These are phyloP conservation scores for Rhyacophila evoluta DNA, from an alignment of 2,888 invertebrate genomes.

Conservation along the genomic window DNA sequence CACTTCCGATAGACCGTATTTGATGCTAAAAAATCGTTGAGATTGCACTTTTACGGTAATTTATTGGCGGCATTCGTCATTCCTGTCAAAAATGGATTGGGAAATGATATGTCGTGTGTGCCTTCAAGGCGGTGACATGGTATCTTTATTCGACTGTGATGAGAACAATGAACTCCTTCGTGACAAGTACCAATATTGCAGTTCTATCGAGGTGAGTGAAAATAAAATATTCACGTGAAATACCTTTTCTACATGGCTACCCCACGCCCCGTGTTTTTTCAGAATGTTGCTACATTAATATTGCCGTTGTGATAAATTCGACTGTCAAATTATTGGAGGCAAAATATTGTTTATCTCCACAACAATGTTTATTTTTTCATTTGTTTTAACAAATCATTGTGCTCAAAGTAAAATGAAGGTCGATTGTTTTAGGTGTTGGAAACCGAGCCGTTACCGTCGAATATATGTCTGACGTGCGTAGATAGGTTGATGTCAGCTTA, in stretches of 20 bases:
- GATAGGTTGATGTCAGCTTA: slow-evolving; percentile 67
- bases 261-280: slow-evolving; percentile 60
- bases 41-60: slow-evolving; percentile 8
- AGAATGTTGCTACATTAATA: slow-evolving; percentile 65
- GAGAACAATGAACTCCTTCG: slow-evolving; percentile 70
- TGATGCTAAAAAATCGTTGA: slow-evolving; percentile 30
- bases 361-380: background rate
- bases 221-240: slow-evolving; percentile 58
- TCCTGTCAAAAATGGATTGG: slow-evolving; percentile 66
- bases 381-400: background rate
- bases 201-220: slow-evolving; percentile 69
- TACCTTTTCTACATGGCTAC: slow-evolving; percentile 69
- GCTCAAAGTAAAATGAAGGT: background rate
- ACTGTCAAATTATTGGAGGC: slow-evolving; percentile 55
- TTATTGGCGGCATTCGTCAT: background rate
- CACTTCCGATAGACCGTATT: slow-evolving; percentile 17
- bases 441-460: slow-evolving; percentile 66
- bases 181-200: slow-evolving; percentile 68
- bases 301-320: slow-evolving; percentile 62
- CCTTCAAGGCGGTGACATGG: slow-evolving; percentile 66
- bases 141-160: slow-evolving; percentile 70
- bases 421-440: slow-evolving; percentile 63
- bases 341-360: background rate
- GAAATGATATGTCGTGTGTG: slow-evolving; percentile 70
- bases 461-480: slow-evolving; percentile 68